Evolutionary conservation across 1,140 invertebrate genomes (phyloP), one percentile per base, ranked within the genome.

Genomic region (Cotesia vestalis): DNA sequence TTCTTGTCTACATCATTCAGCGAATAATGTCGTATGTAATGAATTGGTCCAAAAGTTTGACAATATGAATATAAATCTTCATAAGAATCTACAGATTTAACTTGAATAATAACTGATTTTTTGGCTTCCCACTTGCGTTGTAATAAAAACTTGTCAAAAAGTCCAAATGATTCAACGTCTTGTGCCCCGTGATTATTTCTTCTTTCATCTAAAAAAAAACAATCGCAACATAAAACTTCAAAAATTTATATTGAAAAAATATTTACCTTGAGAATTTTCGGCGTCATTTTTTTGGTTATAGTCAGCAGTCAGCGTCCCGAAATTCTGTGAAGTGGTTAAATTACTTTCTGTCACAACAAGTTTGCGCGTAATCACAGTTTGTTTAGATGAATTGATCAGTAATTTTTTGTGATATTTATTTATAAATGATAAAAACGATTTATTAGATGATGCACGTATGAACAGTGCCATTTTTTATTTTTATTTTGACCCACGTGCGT

Each of bases 31-130:
- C 91, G 88, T 74, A 91, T 88, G 14, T 84, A 86, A 55, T 88
- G 84, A 51, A 94, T 85, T 4, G 76, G 78, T 12, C 90, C 91
- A 84, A 90, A 91, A 73, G 85, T 80, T 53, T 83, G 86, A 81
- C 92, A 93, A 81, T 92, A 92, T 1, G 85, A 82, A 80, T 90
- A 87, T 38, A 93, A 83, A 84, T 92, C 89, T 61, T 79, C 78
- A 75, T 88, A 89, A 4, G 90, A 91, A 51, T 89, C 87, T 51
- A 89, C 84, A 0, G 91, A 91, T 76, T 90, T 89, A 14, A 92
- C 90, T 87, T 91, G 89, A 20, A 91, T 86, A 11, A 92, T 79
- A 36, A 91, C 80, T 81, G 90, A 92, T 69, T 88, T 81, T 55
- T 83, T 81, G 5, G 92, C 91, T 84, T 93, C 86, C 17, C 80